Percentiles rank a stretch among this genome's conserved stretches.
These are phyloP conservation scores for Meteorus colon DNA, from an alignment of 2,888 invertebrate genomes.

Conservation along the genomic window DNA sequence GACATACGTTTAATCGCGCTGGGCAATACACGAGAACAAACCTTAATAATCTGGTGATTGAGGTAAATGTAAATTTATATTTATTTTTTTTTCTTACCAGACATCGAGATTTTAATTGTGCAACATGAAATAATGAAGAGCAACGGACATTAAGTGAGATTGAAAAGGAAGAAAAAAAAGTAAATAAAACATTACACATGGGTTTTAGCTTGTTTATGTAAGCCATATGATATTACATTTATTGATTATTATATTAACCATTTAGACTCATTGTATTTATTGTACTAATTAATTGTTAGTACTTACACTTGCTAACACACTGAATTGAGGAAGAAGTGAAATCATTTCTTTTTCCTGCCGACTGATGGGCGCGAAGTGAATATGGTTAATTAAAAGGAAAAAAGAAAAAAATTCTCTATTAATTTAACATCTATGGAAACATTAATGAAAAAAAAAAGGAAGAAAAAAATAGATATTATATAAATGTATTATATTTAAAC, in stretches of 20 bases:
- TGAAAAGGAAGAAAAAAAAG: conserved; percentile 25
- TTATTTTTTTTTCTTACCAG: conserved; percentile 14
- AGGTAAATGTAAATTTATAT: background rate
- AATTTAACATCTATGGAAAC: conserved; percentile 25
- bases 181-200: conserved; percentile 37
- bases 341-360: conserved; percentile 29
- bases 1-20: conserved; percentile 10
- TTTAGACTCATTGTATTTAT: conserved; percentile 66
- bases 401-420: conserved; percentile 6
- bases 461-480: conserved; percentile 36
- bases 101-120: conserved; percentile 25
- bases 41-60: background rate
- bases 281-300: conserved; percentile 58
- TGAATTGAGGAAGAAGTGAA: conserved; percentile 43
- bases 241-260: conserved; percentile 66
- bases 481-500: conserved; percentile 32
- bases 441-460: conserved; percentile 14
- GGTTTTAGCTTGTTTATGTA: conserved; percentile 62
- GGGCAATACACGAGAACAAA: conserved; percentile 10
- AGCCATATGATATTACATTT: conserved; percentile 66
- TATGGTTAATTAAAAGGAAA: conserved; percentile 4
- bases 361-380: conserved; percentile 35
- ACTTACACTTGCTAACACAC: conserved; percentile 47
- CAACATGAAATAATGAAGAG: conserved; percentile 19
- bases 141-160: conserved; percentile 36